Evolutionary conservation across 1,140 invertebrate genomes (phyloP).

Genomic region (Acyrthosiphon pisum): DNA sequence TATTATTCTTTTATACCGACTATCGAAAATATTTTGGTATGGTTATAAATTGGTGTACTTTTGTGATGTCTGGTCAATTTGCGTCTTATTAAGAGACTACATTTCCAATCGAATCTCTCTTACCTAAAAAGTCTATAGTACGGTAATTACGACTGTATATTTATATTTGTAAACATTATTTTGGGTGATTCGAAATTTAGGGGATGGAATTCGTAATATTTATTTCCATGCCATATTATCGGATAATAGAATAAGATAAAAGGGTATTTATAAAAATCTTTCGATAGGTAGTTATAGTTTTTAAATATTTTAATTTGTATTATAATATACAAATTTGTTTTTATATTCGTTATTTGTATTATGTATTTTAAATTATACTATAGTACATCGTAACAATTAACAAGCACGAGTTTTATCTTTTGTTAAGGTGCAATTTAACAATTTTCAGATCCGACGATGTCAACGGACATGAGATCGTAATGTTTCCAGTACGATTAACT

Average conservation of each 20-base stretch:
- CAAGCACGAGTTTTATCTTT: background rate
- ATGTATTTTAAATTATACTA: too few species aligned
- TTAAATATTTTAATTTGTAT: background rate
- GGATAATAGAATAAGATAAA: background rate
- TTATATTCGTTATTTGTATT: background rate
- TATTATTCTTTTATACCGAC: background rate
- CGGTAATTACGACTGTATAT: too few species aligned
- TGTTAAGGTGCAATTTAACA: background rate
- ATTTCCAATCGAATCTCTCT: too few species aligned
- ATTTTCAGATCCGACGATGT: background rate
- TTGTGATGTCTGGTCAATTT: too few species aligned
- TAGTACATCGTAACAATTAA: background rate
- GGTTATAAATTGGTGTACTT: too few species aligned
- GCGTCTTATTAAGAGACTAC: too few species aligned
- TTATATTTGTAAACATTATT: background rate
- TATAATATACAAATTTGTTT: background rate
- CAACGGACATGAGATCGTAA: background rate
- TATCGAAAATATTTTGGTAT: background rate
- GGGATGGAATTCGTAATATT: background rate
- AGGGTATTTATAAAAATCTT: background rate
- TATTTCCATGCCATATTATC: background rate
- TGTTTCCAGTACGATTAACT: conserved; percentile 20
- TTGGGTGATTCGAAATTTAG: too few species aligned
- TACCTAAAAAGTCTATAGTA: too few species aligned
- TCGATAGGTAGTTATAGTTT: background rate